Base-by-base conservation (phyloP, 2,797 vertebrate species). In the Parambassis ranga region DNA sequence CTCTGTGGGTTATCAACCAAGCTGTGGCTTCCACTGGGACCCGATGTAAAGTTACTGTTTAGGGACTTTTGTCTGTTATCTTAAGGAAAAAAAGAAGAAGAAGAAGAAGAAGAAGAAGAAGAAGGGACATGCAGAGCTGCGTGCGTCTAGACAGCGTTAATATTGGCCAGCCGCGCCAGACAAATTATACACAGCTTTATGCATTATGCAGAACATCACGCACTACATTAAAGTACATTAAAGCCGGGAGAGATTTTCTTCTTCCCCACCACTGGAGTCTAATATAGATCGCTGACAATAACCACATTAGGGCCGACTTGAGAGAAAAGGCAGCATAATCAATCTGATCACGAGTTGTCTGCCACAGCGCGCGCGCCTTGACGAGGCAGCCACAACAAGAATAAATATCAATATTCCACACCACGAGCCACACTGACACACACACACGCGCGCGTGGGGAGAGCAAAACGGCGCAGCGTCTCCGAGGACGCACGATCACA, bases 331-430 rank as follows among this genome's bases (percentile, higher is more conserved):
- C 56, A 79, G 67, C 61, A 37, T 28, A 47, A 86, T 83, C 83
- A 75, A 86, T 87, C 18, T 23, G 67, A 86, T 88, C 84, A 81
- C 83, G 80, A 75, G 84, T 53, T 71, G 82, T 82, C 77, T 85
- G 81, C 74, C 74, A 46, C 51, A 13, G 79, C 82, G 79, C 81
- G 79, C 82, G 79, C 81, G 77, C 75, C 60, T 58, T 23, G 71
- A 61, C 51, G 78, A 81, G 71, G 58, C 82, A 77, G 81, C 56
- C 75, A 87, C 84, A 82, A 83, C 82, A 75, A 39, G 68, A 71
- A 84, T 16, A 83, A 72, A 82, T 70, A 70, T 87, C 81, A 84
- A 80, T 84, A 83, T 81, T 81, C 81, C 75, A 50, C 13, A 77
- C 71, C 78, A 67, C 24, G 72, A 77, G 36, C 55, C 60, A 10